These are phyloP conservation scores for Drosophila eohydei DNA, from an alignment of 2,888 invertebrate genomes.

Conservation along the genomic window DNA sequence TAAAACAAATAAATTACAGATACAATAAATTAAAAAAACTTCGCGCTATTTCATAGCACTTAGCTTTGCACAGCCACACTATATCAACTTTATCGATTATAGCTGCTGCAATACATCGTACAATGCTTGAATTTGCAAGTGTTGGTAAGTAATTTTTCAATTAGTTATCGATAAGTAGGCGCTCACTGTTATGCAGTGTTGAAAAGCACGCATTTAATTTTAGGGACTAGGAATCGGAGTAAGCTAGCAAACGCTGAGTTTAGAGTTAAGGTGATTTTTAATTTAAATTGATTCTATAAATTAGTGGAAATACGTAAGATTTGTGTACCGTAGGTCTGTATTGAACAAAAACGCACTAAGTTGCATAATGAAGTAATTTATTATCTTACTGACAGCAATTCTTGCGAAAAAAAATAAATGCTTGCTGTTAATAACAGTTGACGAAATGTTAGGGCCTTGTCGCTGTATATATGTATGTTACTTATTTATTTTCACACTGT, in stretches of 20 bases:
- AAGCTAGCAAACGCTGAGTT: conserved; percentile 13
- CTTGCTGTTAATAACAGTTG: conserved; percentile 48
- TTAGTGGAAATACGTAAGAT: not conserved
- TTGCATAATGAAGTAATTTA: conserved; percentile 1
- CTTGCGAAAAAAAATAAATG: conserved; percentile 5
- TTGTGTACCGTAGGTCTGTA: not conserved
- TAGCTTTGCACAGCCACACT: not conserved
- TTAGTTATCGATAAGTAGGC: conserved; percentile 15
- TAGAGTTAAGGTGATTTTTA: not conserved
- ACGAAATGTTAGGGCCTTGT: conserved; percentile 30
- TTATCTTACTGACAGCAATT: not conserved
- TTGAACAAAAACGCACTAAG: not conserved
- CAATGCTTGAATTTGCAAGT: not conserved
- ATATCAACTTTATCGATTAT: not conserved
- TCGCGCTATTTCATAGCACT: conserved; percentile 9
- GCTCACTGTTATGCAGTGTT: not conserved
- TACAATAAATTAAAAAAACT: not conserved
- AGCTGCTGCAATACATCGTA: not conserved
- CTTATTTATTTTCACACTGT: conserved; percentile 60
- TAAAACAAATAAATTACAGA: not conserved
- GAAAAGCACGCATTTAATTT: not conserved
- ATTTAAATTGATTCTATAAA: not conserved
- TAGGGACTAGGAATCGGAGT: not conserved
- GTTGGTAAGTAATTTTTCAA: not conserved
- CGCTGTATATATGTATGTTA: conserved; percentile 40